Evolutionary conservation across 2,888 invertebrate species (phyloP).

Genomic region (Erynnis tages): DNA sequence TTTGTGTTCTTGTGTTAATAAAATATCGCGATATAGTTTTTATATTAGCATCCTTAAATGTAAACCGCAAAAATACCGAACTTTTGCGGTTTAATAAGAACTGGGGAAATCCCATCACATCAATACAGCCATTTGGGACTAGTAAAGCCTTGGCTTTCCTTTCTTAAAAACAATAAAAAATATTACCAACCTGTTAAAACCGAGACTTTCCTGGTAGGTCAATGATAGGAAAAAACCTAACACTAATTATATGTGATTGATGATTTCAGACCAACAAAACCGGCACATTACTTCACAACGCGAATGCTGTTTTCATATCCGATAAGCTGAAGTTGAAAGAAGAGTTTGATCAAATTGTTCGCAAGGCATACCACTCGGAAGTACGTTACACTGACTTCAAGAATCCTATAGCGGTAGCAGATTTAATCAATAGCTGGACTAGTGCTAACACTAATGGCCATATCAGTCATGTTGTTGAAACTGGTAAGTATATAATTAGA

Average conservation of each 20-base stretch:
- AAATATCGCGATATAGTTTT: no score
- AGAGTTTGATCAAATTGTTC: conserved; percentile 65
- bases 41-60: no score
- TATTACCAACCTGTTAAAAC: no score
- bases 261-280: conserved; percentile 51
- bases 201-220: no score
- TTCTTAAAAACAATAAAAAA: no score
- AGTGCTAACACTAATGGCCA: conserved; percentile 76
- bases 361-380: conserved; percentile 74
- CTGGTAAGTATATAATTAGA: conserved; percentile 61
- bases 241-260: neutral
- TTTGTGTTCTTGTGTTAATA: no score
- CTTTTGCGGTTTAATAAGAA: no score
- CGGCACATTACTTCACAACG: conserved; percentile 59
- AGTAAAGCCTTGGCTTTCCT: no score
- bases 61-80: no score
- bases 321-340: conserved; percentile 57
- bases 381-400: conserved; percentile 75
- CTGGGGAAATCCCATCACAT: no score
- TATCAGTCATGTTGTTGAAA: conserved; percentile 76
- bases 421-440: conserved; percentile 83
- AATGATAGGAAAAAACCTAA: no score
- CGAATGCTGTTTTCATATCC: conserved; percentile 76
- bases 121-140: no score
- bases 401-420: conserved; percentile 58